A percentile compares a stretch with the other conserved stretches of the same genome.
Conservation (phyloP, 2,888 invertebrate species). For the Hypena proboscidalis region DNA sequence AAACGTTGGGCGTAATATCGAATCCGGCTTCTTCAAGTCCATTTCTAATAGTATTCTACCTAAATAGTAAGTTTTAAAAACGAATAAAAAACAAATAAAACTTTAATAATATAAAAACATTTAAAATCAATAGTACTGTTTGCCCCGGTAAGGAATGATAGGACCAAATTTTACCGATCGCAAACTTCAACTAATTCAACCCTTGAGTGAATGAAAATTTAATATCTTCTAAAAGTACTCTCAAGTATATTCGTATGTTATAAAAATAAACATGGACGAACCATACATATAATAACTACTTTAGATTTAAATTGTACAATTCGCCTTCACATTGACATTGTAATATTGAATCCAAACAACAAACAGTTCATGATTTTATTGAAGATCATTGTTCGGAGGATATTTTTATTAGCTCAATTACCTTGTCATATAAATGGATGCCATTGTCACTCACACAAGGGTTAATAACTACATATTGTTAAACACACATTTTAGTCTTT, state of each 20-base stretch:
- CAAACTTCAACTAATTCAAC: slow-evolving; percentile 51
- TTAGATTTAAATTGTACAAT: not conserved
- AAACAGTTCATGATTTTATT: not conserved
- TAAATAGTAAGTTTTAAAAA: slow-evolving; percentile 34
- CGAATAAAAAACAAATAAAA: slow-evolving; percentile 33
- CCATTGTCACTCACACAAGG: slow-evolving; percentile 11
- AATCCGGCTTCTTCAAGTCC: slow-evolving; percentile 18
- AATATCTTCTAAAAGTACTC: too few species aligned
- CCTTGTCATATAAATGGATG: not conserved
- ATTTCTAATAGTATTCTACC: slow-evolving; percentile 21
- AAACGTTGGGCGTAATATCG: slow-evolving; percentile 36
- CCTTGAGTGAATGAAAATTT: slow-evolving; percentile 7
- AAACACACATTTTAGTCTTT: slow-evolving; percentile 70
- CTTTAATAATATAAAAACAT: slow-evolving; percentile 57
- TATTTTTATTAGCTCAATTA: not conserved
- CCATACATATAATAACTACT: too few species aligned
- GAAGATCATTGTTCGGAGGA: not conserved
- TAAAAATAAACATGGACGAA: too few species aligned
- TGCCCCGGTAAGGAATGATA: slow-evolving; percentile 88
- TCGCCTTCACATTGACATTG: slow-evolving; percentile 5
- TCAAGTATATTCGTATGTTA: too few species aligned
- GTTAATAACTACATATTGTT: slow-evolving; percentile 50
- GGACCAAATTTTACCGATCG: slow-evolving; percentile 87
- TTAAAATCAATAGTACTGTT: slow-evolving; percentile 52
- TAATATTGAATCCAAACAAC: not conserved